Base-by-base conservation (phyloP, 2,797 vertebrate species). In the Microcaecilia unicolor region DNA sequence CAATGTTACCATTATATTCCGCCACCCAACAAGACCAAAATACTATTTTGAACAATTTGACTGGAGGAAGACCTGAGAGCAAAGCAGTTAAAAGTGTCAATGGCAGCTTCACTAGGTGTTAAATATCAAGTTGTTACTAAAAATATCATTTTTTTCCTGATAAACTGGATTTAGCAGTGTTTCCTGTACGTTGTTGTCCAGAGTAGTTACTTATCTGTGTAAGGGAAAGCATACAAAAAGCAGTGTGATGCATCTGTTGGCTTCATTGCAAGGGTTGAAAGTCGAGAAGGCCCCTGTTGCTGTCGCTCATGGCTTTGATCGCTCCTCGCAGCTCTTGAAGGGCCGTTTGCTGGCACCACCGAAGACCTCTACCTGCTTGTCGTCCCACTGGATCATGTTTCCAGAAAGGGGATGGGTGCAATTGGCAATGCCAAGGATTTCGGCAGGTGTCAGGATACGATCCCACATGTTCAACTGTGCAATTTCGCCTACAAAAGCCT, bases 391-490 rank as follows among this genome's bases (percentile, higher is more conserved):
- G 15, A 92, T 78, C 44, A 97, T 76, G 16, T 92, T 98, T 29
- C 95, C 95, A 31, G 81, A 73, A 12, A 81, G 76, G 0, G 75
- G 70, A 12, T 44, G 76, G n/a, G 85, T 86, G 63, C 94, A 98
- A 60, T 91, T 88, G 16, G 95, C 91, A 50, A 97, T 62, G 25
- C 80, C 74, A 11, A 84, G 61, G 38, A 98, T 84, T 64, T 98
- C 92, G 0, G 51, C 70, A 0, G 90, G 83, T 0, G 86, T 87
- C 74, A 98, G 65, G 52, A 85, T 74, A 5, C 90, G 88, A 64
- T 98, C 92, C 95, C 95, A 98, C 58, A 98, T 67, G 21, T 91
- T 82, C 56, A 98, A 97, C 67, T 96, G 86, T 0, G 94, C 85
- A 24, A 98, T 75, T 67, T 97, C 93, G 9, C 95, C 94, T 1